Evolutionary conservation across 1,140 invertebrate species (phyloP), one percentile per base, ranked within the genome.

Genomic region (Cydia fagiglandana): DNA sequence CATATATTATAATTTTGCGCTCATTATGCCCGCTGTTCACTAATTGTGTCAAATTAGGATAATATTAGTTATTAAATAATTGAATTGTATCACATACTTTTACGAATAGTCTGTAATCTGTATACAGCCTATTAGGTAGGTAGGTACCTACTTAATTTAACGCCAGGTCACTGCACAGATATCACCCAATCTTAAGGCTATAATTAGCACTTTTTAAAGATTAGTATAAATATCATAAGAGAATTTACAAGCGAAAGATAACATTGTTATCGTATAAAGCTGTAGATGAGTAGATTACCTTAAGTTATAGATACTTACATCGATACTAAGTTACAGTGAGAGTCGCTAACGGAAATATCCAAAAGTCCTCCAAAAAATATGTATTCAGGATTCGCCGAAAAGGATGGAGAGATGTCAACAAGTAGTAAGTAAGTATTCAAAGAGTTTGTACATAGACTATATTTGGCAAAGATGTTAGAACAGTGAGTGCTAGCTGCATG

Each of bases 321-420:
- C 76, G 79, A 76, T 78, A 82, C 74, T 80, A 81, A 64, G 75
- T 78, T 80, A 81, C 66, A 75, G 83, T 81, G 83, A 83, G 81
- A 85, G 76, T 83, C 75, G 78, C 82, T 86, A 85, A 83, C 83
- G 85, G 85, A 85, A 83, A 81, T 85, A 86, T 86, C 85, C 85
- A 86, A 86, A 85, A 86, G 78, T 85, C 77, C 76, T 86, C 85
- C 78, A 86, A 86, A 86, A 86, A 80, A 84, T 83, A 84, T 79
- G 75, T 81, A 75, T 78, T 82, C 77, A 83, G 78, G 74, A 78
- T 80, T 79, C 76, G 75, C 75, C 78, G 78, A 77, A 76, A 80
- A 82, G 77, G 78, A 84, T 82, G 79, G 79, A 82, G 64, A 78
- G 76, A 80, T 73, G 78, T 81, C 66, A 79, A 41, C 50, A 74